These are phyloP conservation scores for Orgyia antiqua DNA, from an alignment of 2,888 invertebrate species.

Conservation along the genomic window DNA sequence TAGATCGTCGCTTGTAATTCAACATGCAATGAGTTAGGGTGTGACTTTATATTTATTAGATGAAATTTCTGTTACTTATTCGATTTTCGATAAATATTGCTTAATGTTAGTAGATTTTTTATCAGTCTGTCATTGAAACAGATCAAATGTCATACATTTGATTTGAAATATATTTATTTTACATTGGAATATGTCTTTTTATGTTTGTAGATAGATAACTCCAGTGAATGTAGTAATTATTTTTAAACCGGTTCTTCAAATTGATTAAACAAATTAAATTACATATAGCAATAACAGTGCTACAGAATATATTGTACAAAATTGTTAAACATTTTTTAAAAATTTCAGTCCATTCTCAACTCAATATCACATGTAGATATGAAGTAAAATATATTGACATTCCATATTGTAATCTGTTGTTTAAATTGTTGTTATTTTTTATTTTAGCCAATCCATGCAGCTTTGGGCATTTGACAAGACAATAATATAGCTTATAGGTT, in stretches of 20 bases:
- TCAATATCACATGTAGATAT: slow-evolving; percentile 72
- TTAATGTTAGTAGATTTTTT: slow-evolving; percentile 77
- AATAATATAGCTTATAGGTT: background rate
- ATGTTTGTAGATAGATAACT: slow-evolving; percentile 73
- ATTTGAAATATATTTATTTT: slow-evolving; percentile 78
- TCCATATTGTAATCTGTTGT: slow-evolving; percentile 74
- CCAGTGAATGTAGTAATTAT: slow-evolving; percentile 59
- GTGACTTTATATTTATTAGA: slow-evolving; percentile 57
- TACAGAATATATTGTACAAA: slow-evolving; percentile 61
- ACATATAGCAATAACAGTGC: slow-evolving; percentile 41
- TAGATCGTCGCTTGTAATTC: slow-evolving; percentile 28
- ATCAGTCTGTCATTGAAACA: slow-evolving; percentile 70
- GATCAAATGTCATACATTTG: slow-evolving; percentile 78
- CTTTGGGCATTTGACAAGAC: slow-evolving; percentile 7
- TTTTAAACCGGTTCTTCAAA: slow-evolving; percentile 40
- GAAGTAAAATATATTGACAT: slow-evolving; percentile 77
- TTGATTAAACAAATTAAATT: slow-evolving; percentile 34
- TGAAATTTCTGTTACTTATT: slow-evolving; percentile 70
- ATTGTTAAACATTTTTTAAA: slow-evolving; percentile 64
- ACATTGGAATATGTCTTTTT: slow-evolving; percentile 74
- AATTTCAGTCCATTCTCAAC: slow-evolving; percentile 61
- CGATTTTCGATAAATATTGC: slow-evolving; percentile 73
- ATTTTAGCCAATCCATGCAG: slow-evolving; percentile 22
- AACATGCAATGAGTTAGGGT: slow-evolving; percentile 49
- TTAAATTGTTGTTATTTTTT: slow-evolving; percentile 55